Conservation (phyloP, 1,140 invertebrate genomes). For the Anthonomus grandis region DNA sequence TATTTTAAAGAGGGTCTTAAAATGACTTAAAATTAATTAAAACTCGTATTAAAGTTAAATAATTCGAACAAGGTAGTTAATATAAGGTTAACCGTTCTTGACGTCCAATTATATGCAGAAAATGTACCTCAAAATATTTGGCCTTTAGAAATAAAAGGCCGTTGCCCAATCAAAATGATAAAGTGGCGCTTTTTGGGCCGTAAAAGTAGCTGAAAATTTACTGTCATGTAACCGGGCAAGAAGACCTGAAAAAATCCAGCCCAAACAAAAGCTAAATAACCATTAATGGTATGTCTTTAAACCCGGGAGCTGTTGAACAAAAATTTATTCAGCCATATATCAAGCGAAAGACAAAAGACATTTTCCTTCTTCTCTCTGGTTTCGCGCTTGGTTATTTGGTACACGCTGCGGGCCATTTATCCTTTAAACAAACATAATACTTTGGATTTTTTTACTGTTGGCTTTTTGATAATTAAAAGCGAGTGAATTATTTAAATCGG, state of each 20-base stretch:
- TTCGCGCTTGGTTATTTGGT: constrained; percentile 7
- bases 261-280: constrained; percentile 23
- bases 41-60: no score
- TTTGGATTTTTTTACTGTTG: constrained; percentile 4
- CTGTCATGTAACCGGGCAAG: constrained; percentile 6
- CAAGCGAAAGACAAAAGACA: constrained; percentile 26
- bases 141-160: no score
- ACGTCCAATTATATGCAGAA: no score
- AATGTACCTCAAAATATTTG: no score
- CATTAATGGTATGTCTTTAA: constrained; percentile 25
- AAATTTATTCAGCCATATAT: constrained; percentile 22
- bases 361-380: constrained; percentile 7
- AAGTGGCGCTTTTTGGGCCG: no score
- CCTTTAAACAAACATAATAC: neutral
- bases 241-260: constrained; percentile 6
- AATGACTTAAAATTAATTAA: no score
- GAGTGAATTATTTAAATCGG: no score
- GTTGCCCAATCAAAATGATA: no score
- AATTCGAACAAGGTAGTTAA: no score
- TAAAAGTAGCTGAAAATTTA: constrained; percentile 18
- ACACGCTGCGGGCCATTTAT: constrained; percentile 10
- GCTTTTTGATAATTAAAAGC: neutral
- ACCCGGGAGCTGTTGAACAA: constrained; percentile 24
- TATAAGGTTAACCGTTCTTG: no score
- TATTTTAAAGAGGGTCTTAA: no score